Base-by-base conservation (phyloP, 2,113 vertebrate species). In the Coptodon rendalli region DNA sequence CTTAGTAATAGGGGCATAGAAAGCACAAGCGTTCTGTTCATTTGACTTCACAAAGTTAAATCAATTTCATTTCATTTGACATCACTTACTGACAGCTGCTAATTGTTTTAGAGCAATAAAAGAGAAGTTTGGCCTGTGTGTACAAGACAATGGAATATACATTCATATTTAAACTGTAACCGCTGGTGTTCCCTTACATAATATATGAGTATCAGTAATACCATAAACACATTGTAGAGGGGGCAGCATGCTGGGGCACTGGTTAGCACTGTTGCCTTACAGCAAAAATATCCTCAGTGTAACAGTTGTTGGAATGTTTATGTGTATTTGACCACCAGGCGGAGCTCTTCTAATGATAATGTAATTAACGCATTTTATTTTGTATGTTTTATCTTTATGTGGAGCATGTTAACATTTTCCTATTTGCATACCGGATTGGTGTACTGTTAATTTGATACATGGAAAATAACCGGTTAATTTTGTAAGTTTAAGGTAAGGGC, bases 101-200 rank as follows among this genome's bases (percentile, higher is more conserved):
- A 45, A 11, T 48, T 29, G 71, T 48, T 48, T 76, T 29, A 14
- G 40, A 48, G 14, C 4, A 76, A 76, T 76, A 11, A 29, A 19
- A 16, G 14, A 19, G 43, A 11, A 7, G 24, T 29, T 29, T 19
- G 6, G 24, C 9, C 9, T 48, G 4, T 9, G 14, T 17, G 22
- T 27, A 27, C 68, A 73, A 45, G 22, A 27, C 22, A 17, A 0
- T 45, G 24, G 14, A 48, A 76, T 29, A 45, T 11, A 48, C 29
- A 16, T 73, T 48, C 14, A 5, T 45, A 73, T 73, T 73, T 76
- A 76, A 48, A 50, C 14, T 48, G 27, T 5, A 19, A 10, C 43
- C 9, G 0, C 24, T 48, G 38, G 24, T 31, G 43, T 48, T 50
- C 6, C 16, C 24, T 0, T 17, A 29, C 0, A 76, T 19, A 27